Conservation (phyloP, 2,888 invertebrate genomes). For the Drosophila affinis region DNA sequence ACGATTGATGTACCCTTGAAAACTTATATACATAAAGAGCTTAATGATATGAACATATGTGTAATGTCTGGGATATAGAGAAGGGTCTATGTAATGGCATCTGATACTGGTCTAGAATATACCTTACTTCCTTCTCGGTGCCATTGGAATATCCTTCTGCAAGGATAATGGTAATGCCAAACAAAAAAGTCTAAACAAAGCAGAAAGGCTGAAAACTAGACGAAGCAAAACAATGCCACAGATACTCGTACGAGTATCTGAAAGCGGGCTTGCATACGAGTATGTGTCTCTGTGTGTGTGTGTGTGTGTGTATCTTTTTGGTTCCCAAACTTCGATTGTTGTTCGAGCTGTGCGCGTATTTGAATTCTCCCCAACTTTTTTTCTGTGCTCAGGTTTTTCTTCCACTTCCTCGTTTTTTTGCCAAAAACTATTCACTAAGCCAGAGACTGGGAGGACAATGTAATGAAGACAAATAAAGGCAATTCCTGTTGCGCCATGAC, state of each 20-base stretch:
- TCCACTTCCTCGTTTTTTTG: not conserved
- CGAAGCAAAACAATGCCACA: not conserved
- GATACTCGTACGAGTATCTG: slow-evolving; percentile 17
- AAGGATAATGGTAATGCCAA: not conserved
- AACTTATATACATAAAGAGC: no score
- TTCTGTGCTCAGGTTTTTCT: not conserved
- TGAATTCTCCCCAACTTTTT: slow-evolving; percentile 24
- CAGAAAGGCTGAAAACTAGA: slow-evolving; percentile 9
- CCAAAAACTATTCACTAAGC: not conserved
- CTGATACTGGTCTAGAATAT: no score
- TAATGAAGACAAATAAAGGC: slow-evolving; percentile 66
- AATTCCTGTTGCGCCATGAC: slow-evolving; percentile 55
- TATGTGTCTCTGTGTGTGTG: not conserved
- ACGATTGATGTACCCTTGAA: not conserved
- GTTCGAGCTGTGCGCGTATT: slow-evolving; percentile 36
- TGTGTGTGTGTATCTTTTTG: not conserved
- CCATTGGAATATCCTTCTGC: not conserved
- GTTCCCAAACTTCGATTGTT: slow-evolving; percentile 31
- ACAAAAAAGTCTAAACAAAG: slow-evolving; percentile 13
- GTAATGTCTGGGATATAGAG: no score
- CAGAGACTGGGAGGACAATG: slow-evolving; percentile 20
- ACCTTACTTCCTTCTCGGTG: no score
- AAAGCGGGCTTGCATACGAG: not conserved
- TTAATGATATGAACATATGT: no score
- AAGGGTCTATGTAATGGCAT: no score